A percentile compares a stretch with the other conserved stretches of the same genome.
phyloP scores from a whole-genome alignment of 2,888 invertebrate genomes.

The Nomada lathburiana region DNA sequence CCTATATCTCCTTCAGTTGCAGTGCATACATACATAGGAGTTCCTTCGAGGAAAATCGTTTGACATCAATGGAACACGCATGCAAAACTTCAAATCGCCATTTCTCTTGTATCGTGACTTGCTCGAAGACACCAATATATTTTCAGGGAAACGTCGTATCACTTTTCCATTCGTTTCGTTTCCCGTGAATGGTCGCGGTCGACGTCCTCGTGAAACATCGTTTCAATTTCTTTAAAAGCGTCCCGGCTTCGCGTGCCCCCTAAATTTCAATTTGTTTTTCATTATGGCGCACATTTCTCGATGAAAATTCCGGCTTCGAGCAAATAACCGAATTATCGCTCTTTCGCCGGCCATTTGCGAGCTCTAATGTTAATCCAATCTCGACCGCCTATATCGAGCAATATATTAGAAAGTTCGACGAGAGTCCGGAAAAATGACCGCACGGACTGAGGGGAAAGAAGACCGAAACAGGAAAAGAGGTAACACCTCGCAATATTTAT shows the following conservation, averaged over 20 bases:
- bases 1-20: not conserved
- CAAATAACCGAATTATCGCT: slow-evolving; percentile 49
- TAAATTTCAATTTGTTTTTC: slow-evolving; percentile 50
- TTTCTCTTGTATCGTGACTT: not conserved
- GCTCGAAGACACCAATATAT: not conserved
- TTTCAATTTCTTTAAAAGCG: slow-evolving; percentile 21
- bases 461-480: not conserved
- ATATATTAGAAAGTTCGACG: slow-evolving; percentile 1
- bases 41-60: not conserved
- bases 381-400: slow-evolving; percentile 18
- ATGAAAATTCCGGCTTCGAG: slow-evolving; percentile 13
- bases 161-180: not conserved
- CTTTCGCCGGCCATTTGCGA: slow-evolving; percentile 38
- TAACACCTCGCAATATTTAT: no score
- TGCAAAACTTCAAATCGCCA: slow-evolving; percentile 1
- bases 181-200: not conserved
- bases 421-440: not conserved
- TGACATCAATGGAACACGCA: not conserved
- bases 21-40: no score
- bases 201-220: slow-evolving; percentile 1
- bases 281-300: slow-evolving; percentile 38
- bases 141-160: not conserved
- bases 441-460: not conserved
- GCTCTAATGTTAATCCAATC: slow-evolving; percentile 52
- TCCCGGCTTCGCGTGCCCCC: not conserved